Conservation (phyloP, 2,888 invertebrate genomes). For the Cecidostiba fungosa region DNA sequence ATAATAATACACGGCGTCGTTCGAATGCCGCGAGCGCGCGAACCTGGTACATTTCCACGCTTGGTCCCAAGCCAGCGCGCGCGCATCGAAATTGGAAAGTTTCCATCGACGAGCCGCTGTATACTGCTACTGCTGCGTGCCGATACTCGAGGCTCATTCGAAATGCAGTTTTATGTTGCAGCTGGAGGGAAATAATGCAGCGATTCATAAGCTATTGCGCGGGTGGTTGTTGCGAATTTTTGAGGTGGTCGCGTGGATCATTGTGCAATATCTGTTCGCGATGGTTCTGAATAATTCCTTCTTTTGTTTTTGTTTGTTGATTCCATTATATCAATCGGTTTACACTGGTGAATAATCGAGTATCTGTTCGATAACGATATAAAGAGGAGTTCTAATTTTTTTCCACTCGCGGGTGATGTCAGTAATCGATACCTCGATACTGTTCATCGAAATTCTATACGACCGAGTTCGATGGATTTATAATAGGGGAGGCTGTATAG, state of each 20-base stretch:
- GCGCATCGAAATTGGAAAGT: conserved; percentile 65
- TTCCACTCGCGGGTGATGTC: not conserved
- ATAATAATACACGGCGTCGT: conserved; percentile 10
- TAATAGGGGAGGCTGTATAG: not conserved
- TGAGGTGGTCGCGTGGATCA: too few relatives aligned
- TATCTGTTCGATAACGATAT: not conserved
- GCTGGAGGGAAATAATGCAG: not conserved
- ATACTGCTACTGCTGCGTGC: conserved; percentile 43
- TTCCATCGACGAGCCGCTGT: conserved; percentile 62
- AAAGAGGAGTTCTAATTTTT: not conserved
- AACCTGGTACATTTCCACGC: conserved; percentile 63
- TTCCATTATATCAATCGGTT: not conserved
- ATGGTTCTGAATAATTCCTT: not conserved
- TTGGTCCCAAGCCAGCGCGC: conserved; percentile 57
- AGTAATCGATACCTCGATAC: not conserved
- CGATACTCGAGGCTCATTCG: conserved; percentile 54
- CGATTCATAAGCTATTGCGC: not conserved
- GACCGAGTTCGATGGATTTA: not conserved
- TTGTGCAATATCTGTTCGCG: too few relatives aligned
- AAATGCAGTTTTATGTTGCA: not conserved
- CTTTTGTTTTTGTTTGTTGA: not conserved
- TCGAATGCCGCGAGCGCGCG: not conserved
- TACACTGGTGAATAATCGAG: not conserved
- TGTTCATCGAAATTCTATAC: not conserved
- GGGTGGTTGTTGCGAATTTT: not conserved